Conservation (phyloP, 1,140 invertebrate species). For the Nymphalis io region DNA sequence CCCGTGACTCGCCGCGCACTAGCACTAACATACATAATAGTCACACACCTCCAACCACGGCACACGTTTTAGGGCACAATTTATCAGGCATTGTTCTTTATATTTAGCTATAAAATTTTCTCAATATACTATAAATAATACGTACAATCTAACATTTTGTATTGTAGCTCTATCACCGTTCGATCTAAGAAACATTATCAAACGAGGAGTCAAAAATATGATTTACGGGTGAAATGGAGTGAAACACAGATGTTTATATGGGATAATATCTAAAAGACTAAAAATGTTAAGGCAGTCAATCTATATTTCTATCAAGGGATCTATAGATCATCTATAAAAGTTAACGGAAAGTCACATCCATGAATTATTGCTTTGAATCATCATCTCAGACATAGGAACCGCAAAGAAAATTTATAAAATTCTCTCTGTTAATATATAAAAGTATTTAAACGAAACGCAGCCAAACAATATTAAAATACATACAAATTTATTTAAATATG, state of each 20-base stretch:
- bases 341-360: constrained; percentile 69
- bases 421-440: constrained; percentile 8
- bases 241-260: constrained; percentile 17
- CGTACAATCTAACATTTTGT: constrained; percentile 64
- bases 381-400: constrained; percentile 63
- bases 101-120: constrained; percentile 67
- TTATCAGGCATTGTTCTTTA: constrained; percentile 67
- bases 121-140: constrained; percentile 67
- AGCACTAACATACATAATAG: constrained; percentile 49
- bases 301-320: constrained; percentile 23
- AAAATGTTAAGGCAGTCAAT: constrained; percentile 55
- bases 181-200: constrained; percentile 46
- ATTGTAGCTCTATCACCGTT: constrained; percentile 72
- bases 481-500: constrained; percentile 8
- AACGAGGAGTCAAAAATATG: constrained; percentile 27
- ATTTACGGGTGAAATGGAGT: constrained; percentile 34
- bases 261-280: constrained; percentile 31
- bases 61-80: constrained; percentile 73
- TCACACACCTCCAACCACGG: constrained; percentile 57
- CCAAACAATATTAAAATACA: background rate
- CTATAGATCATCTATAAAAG: constrained; percentile 36
- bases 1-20: constrained; percentile 44
- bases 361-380: constrained; percentile 71
- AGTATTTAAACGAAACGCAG: constrained; percentile 7
- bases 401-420: constrained; percentile 46